Base-by-base conservation (phyloP, 2,888 invertebrate genomes). In the Timema cristinae region DNA sequence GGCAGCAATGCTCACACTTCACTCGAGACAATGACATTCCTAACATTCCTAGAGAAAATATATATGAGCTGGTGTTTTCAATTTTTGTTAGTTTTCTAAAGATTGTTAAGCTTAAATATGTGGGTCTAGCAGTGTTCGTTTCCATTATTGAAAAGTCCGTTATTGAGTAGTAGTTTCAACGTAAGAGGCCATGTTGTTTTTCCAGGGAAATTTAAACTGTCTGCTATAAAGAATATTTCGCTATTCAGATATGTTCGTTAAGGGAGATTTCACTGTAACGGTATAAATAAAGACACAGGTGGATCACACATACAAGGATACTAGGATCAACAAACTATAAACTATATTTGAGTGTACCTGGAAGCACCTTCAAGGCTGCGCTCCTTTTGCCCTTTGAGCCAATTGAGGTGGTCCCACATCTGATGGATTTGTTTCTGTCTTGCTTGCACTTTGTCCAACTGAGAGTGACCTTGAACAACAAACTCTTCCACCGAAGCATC, bases 291-390 rank as follows among this genome's bases (percentile, higher is more conserved):
- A 56, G 7, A 68, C 8, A 47, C 16, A 68, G 11, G 5, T 7
- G 15, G n/a, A 52, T 4, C 50, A 68, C 15, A 15, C 51, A 68
- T 59, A 8, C 9, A 59, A 9, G 7, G 11, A 11, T 59, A 8
- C 59, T 11, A 11, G 48, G 6, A n/a, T 10, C 9, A 66, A 66
- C 13, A 49, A 52, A 32, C 32, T 32, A 32, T 2, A 32, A 52
- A 51, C 6, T 6, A 32, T 9, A 68, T 13, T 54, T 13, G 8
- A 4, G 15, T 9, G n/a, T 76, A 89, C 87, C 91, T 91, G 2
- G 93, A 93, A 4, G 95, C 94, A 0, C 96, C 97, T 81, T 96
- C 94, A 50, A 98, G 81, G 75, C 91, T 95, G 82, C 93, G 93
- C 79, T 97, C 97, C 79, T 95, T 95, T 80, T 94, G 91, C 48